phyloP scores from a whole-genome alignment of 2,888 invertebrate species.

The Neoaliturus tenellus region DNA sequence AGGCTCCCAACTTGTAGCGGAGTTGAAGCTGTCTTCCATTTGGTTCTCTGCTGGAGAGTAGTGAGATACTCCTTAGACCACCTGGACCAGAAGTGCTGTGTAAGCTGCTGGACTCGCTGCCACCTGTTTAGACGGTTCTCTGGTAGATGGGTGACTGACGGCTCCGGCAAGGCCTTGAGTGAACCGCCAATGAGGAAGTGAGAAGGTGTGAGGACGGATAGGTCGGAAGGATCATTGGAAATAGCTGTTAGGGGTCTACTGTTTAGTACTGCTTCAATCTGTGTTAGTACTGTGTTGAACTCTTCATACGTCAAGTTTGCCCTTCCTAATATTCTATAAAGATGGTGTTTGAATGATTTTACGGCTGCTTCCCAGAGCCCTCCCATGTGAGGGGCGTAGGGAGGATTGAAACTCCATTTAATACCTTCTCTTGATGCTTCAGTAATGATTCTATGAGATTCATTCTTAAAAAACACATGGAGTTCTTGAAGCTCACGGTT shows the following conservation, averaged over 20 bases:
- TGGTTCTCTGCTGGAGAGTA: constrained; percentile 58
- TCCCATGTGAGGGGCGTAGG: constrained; percentile 53
- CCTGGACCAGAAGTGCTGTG: constrained; percentile 63
- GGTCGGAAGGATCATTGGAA: constrained; percentile 63
- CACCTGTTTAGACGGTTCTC: constrained; percentile 58
- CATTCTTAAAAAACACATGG: background rate
- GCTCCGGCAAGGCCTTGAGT: constrained; percentile 58
- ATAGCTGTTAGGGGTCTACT: constrained; percentile 64
- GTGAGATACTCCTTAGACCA: constrained; percentile 65
- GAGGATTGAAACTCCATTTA: constrained; percentile 10
- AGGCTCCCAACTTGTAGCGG: background rate
- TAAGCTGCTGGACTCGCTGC: constrained; percentile 59
- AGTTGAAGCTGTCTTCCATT: constrained; percentile 31
- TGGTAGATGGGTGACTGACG: constrained; percentile 47
- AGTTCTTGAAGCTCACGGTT: background rate
- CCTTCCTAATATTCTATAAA: constrained; percentile 52
- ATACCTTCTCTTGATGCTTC: background rate
- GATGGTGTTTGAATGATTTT: constrained; percentile 55
- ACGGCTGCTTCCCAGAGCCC: constrained; percentile 58
- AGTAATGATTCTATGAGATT: background rate
- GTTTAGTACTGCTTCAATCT: constrained; percentile 66
- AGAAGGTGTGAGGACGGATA: constrained; percentile 65
- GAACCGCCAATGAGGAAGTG: constrained; percentile 67
- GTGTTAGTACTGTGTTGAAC: constrained; percentile 59
- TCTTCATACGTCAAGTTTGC: constrained; percentile 58